These are phyloP conservation scores for Sipha flava DNA, from an alignment of 1,140 invertebrate species.

Conservation along the genomic window DNA sequence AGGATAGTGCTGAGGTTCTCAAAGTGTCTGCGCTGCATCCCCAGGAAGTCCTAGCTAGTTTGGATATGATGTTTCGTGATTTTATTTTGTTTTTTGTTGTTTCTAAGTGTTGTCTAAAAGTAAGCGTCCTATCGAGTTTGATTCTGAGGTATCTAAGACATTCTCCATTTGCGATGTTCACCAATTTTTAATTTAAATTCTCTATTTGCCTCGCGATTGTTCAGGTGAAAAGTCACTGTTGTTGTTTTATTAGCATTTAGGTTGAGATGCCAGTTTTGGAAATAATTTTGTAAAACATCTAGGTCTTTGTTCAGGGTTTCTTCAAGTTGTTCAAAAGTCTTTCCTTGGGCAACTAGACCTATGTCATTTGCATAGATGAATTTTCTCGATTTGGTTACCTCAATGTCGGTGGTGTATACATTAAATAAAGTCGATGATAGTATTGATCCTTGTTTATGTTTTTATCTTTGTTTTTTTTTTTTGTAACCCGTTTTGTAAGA, in stretches of 20 bases:
- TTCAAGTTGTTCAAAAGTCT: not conserved
- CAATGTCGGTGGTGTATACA: not conserved
- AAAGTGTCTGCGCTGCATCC: not conserved
- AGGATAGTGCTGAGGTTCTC: conserved; percentile 16
- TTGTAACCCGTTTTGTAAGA: conserved; percentile 22
- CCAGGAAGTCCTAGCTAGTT: not conserved
- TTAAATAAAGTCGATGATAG: not conserved
- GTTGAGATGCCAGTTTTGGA: conserved; percentile 24
- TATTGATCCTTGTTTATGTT: conserved; percentile 30
- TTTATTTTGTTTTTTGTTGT: conserved; percentile 9
- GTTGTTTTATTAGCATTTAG: not conserved
- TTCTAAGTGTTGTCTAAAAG: conserved; percentile 11
- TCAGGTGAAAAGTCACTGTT: not conserved
- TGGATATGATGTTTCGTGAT: not conserved
- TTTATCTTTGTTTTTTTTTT: too few relatives aligned
- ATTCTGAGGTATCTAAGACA: not conserved
- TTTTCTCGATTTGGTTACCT: not conserved
- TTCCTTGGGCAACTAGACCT: conserved; percentile 13
- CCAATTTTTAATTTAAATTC: conserved; percentile 7
- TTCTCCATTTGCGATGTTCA: not conserved
- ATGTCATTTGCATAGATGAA: conserved; percentile 15
- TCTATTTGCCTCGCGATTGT: not conserved
- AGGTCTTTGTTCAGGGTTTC: not conserved
- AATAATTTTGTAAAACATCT: not conserved
- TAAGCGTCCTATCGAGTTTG: not conserved